A percentile compares a stretch with the other conserved stretches of the same genome.
Evolutionary conservation across 2,888 invertebrate species (phyloP).

Genomic region (Gerris lacustris): DNA sequence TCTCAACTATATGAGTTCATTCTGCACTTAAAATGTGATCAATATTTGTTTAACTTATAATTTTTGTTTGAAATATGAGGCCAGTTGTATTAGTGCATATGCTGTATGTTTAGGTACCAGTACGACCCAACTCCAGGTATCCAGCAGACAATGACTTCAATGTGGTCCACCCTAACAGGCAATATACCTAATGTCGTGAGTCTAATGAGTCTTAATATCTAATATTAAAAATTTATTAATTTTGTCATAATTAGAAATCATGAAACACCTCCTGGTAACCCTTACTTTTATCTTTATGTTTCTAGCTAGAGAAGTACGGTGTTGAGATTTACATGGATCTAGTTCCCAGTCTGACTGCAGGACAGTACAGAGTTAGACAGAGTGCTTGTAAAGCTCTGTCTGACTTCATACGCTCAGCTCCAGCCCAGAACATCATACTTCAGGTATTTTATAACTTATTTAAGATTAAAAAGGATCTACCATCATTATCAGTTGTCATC

Average conservation of each 20-base stretch:
- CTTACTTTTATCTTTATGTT: not conserved
- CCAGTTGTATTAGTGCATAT: too few species aligned
- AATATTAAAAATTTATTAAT: conserved; percentile 35
- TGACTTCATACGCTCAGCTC: conserved; percentile 60
- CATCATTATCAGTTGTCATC: conserved; percentile 13
- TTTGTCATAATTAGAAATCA: not conserved
- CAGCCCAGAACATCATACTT: conserved; percentile 27
- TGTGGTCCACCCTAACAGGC: conserved; percentile 82
- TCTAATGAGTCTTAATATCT: conserved; percentile 34
- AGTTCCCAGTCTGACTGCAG: conserved; percentile 63
- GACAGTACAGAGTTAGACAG: conserved; percentile 80
- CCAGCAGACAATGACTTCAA: conserved; percentile 84
- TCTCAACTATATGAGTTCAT: not conserved
- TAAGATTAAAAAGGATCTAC: too few species aligned
- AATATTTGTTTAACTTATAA: too few species aligned
- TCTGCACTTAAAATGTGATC: not conserved
- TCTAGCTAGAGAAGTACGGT: conserved; percentile 65
- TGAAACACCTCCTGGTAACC: too few species aligned
- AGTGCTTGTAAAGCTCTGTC: conserved; percentile 79
- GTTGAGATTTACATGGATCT: conserved; percentile 70
- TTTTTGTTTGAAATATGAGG: too few species aligned
- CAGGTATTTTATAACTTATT: conserved; percentile 15
- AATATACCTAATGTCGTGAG: conserved; percentile 68
- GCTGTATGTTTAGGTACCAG: conserved; percentile 44
- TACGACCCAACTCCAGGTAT: conserved; percentile 88